Percentiles rank a stretch among this genome's conserved stretches.
Evolutionary conservation across 2,113 vertebrate species (phyloP).

Genomic region (Ptilonorhynchus violaceus): DNA sequence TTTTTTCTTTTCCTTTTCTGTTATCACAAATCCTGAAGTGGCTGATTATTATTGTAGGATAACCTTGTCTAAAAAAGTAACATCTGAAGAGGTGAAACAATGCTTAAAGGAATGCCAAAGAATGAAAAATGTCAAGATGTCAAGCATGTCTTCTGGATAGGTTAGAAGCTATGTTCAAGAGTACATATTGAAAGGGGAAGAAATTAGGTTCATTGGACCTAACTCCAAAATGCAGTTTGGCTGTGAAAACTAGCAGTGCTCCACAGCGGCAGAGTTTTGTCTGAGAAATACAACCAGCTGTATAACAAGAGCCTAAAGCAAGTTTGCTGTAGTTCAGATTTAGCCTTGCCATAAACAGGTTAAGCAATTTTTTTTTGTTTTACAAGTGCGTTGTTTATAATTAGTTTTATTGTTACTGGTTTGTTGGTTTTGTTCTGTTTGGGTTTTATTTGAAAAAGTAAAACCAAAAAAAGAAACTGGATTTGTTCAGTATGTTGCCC

Average conservation of each 20-base stretch:
- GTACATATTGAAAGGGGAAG: neutral
- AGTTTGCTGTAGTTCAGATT: neutral
- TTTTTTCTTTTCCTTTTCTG: neutral
- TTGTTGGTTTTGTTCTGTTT: neutral
- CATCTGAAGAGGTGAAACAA: neutral
- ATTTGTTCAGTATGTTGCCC: neutral
- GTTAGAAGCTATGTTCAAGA: neutral
- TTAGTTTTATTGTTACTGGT: neutral
- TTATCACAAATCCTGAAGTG: neutral
- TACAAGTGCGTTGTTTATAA: neutral
- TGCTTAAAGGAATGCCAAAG: neutral
- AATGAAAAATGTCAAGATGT: neutral
- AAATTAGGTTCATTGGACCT: neutral
- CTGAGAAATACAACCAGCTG: neutral
- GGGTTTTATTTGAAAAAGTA: neutral
- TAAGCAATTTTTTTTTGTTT: neutral
- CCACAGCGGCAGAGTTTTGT: neutral
- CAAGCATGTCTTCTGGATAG: neutral
- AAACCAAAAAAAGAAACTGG: neutral
- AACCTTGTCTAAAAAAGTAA: neutral
- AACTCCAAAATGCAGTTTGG: neutral
- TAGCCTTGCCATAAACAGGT: neutral
- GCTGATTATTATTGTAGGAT: neutral
- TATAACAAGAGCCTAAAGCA: neutral
- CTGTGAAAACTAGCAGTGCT: neutral